Evolutionary conservation across 92 coral and sea anemone genomes (phyloP), one percentile per base, ranked within the genome.

Genomic region (Umimayanthus kanabou): DNA sequence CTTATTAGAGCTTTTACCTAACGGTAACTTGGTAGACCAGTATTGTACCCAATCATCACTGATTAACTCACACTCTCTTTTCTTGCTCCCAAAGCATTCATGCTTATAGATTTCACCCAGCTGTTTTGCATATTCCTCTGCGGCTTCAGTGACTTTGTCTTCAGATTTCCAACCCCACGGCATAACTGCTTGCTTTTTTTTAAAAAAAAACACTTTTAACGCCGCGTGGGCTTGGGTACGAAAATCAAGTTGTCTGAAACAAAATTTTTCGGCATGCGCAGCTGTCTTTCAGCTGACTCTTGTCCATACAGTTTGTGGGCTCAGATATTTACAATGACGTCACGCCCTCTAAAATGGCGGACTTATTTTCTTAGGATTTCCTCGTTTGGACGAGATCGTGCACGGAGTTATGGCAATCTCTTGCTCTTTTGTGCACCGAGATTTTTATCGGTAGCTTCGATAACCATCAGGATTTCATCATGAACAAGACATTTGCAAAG

Each of bases 401-500:
- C 61, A 73, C 20, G 47, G 64, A 43, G 74, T 43, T 29, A 83
- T 83, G 87, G 87, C 78, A 28, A 70, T 83, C 61, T 55, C 47
- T 83, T 47, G 67, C 39, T n/a, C 20, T 70, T 45, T 71, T 50
- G 29, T 42, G 55, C 77, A 69, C 87, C 77, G 73, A 70, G 67
- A 20, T 70, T 28, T 9, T 22, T 18, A 83, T 53, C 57, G 78
- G 40, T 72, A 83, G 66, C 45, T 43, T 72, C 11, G 67, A 23
- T 55, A 39, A 47, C 43, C 22, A 25, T 28, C 20, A 42, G 78
- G 42, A 70, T 43, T 14, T 37, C 74, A 83, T 45, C 28, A 97
- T 97, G 99, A 93, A 90, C 77, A 77, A 94, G 10, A 98, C 95
- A 61, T 95, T 93, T 95, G 96, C 99, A 42, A 87, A 92, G 25